Evolutionary conservation across 2,888 invertebrate genomes (phyloP), one percentile per base, ranked within the genome.

Genomic region (Torymus tubicola): DNA sequence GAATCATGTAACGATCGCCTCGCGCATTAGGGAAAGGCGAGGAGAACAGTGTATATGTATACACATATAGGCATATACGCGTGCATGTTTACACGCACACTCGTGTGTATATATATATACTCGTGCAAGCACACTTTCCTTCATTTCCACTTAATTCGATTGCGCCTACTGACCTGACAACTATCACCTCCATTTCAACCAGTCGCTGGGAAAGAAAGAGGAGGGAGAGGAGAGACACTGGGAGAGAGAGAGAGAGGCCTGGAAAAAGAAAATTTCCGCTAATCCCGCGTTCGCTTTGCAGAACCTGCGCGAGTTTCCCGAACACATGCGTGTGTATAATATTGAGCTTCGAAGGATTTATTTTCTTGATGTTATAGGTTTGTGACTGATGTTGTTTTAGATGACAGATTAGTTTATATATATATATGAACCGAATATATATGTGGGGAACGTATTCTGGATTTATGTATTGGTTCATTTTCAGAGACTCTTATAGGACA

Each of bases 151-250:
- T 76, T 78, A 82, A 83, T 81, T 81, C 78, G 78, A 82, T 82
- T 82, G 80, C 79, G 72, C 80, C 75, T 82, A 83, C 83, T 73
- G 73, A 83, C 83, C 82, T 71, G 81, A 81, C 83, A 83, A 83
- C 83, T 83, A 83, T 83, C 83, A 82, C 82, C 78, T 81, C 80
- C 64, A 77, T 73, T 78, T 78, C 70, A 74, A 78, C 74, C 55
- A 55, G 76, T 74, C 31, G 42, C 64, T 63, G 10, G 42, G 8
- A 8, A 8, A 42, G 42, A 42, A 42, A 42, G 42, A 42, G 42
- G 10, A 8, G 42, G 42, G 10, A 8, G 8, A 2, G 3, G 24
- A 24, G 31, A 31, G 31, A 5, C 31, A 5, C 31, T 31, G 42
- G 10, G 8, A 42, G 8, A 42, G 8, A 42, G 42, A 42, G 8